Percentiles rank a stretch among this genome's conserved stretches.
phyloP scores from a whole-genome alignment of 2,888 invertebrate species.

The Ormyrus nitidulus region DNA sequence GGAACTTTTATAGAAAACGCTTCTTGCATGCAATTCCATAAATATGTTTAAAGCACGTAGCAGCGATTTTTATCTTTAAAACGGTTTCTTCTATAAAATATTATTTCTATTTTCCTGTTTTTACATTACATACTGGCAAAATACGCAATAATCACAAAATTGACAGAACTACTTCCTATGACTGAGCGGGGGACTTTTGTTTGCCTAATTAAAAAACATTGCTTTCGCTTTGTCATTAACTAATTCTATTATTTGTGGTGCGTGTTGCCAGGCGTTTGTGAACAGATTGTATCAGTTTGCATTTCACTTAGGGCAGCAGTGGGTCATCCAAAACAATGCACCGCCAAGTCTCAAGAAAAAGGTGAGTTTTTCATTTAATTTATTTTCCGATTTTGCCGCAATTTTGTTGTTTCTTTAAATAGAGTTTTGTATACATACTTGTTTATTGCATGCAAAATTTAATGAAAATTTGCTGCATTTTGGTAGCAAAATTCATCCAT shows the following conservation, averaged over 20 bases:
- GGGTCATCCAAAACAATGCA: conserved; percentile 80
- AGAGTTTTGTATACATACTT: conserved; percentile 1
- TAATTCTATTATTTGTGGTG: conserved; percentile 76
- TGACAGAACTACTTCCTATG: conserved; percentile 10
- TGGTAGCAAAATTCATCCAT: conserved; percentile 23
- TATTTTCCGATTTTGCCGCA: conserved; percentile 1
- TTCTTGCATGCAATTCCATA: conserved; percentile 47
- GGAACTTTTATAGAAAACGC: conserved; percentile 45
- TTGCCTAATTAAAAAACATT: conserved; percentile 43
- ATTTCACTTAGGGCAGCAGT: conserved; percentile 90
- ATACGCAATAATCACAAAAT: conserved; percentile 55
- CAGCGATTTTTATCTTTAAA: conserved; percentile 24
- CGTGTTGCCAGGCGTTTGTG: conserved; percentile 79
- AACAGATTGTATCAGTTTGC: conserved; percentile 82
- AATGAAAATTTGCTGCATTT: conserved; percentile 18
- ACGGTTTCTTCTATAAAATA: conserved; percentile 21
- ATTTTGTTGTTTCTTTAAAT: conserved; percentile 17
- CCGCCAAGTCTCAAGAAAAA: conserved; percentile 81
- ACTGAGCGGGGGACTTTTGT: conserved; percentile 34
- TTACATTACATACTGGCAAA: conserved; percentile 52
- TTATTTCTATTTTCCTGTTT: conserved; percentile 6
- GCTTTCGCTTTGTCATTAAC: conserved; percentile 73
- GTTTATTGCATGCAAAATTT: conserved; percentile 37
- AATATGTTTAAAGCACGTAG: neutral
- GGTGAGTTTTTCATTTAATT: conserved; percentile 74